Percentiles rank a stretch among this genome's conserved stretches.
Evolutionary conservation across 2,888 invertebrate species (phyloP).

Genomic region (Amiota communis): DNA sequence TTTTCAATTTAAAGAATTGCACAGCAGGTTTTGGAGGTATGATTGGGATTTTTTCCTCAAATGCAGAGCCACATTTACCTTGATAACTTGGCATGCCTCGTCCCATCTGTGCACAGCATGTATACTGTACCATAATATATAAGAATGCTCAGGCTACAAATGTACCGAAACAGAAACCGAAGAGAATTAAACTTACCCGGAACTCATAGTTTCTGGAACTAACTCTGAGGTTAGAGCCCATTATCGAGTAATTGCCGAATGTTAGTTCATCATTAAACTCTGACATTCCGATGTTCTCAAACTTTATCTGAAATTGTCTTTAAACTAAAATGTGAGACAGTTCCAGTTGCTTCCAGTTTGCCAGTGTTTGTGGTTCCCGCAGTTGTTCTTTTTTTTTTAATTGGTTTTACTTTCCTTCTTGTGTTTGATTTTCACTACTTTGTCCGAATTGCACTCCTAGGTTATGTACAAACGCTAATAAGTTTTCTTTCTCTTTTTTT

Average conservation of each 20-base stretch:
- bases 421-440: neutral
- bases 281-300: no score
- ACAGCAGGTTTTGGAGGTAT: conserved; percentile 26
- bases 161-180: no score
- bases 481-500: no score
- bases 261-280: no score
- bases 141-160: no score
- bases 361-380: neutral
- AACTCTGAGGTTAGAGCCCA: neutral
- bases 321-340: neutral
- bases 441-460: no score
- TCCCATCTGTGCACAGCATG: neutral
- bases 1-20: conserved; percentile 52
- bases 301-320: neutral
- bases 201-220: conserved; percentile 10
- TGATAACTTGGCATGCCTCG: conserved; percentile 1
- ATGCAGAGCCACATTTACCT: conserved; percentile 37
- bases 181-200: neutral
- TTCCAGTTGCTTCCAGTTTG: neutral
- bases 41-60: conserved; percentile 31
- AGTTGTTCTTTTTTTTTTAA: neutral
- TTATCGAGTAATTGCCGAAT: no score
- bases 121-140: neutral
- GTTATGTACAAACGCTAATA: no score
- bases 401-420: conserved; percentile 1